A percentile compares a stretch with the other conserved stretches of the same genome.
phyloP scores from a whole-genome alignment of 1,140 invertebrate species.

The Coptotermes formosanus region DNA sequence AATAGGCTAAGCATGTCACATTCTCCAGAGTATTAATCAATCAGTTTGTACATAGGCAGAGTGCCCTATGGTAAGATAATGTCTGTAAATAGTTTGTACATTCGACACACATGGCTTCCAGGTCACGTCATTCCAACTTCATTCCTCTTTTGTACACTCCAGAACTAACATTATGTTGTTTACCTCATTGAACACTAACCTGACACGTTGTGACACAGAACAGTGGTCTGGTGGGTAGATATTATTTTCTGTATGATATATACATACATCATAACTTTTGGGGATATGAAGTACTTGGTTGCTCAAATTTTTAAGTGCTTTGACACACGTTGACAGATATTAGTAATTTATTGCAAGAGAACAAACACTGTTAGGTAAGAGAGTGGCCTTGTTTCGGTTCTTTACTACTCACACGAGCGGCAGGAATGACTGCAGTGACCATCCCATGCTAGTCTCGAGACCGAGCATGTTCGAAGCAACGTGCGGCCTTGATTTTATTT shows the following conservation, averaged over 20 bases:
- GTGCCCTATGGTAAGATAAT: slow-evolving; percentile 11
- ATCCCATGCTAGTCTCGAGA: slow-evolving; percentile 18
- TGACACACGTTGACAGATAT: neutral
- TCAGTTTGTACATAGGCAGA: slow-evolving; percentile 1
- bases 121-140: slow-evolving; percentile 17
- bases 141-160: slow-evolving; percentile 1
- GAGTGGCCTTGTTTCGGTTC: neutral
- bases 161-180: slow-evolving; percentile 11
- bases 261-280: neutral
- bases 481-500: slow-evolving; percentile 2
- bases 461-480: slow-evolving; percentile 3
- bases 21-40: slow-evolving; percentile 7
- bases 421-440: neutral
- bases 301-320: slow-evolving; percentile 19
- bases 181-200: slow-evolving; percentile 16
- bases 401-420: neutral
- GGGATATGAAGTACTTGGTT: slow-evolving; percentile 6
- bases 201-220: neutral
- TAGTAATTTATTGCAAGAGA: neutral
- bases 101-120: slow-evolving; percentile 10
- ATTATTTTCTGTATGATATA: neutral
- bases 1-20: neutral
- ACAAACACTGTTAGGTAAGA: neutral
- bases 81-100: slow-evolving; percentile 11
- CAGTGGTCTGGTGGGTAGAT: neutral